phyloP scores from a whole-genome alignment of 2,113 vertebrate genomes.

The Loxodonta africana region DNA sequence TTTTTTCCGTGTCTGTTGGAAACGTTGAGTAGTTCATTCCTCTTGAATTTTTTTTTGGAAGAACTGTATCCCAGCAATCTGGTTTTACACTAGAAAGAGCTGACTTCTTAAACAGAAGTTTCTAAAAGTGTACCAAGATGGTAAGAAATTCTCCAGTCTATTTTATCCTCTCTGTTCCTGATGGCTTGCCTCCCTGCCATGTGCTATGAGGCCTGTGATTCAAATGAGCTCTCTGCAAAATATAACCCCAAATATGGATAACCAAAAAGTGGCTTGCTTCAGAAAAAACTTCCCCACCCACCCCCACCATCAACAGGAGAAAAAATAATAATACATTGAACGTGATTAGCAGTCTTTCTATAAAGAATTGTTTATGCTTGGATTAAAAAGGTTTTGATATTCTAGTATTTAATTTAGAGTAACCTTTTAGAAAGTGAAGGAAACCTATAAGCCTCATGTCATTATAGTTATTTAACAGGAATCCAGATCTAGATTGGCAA shows the following conservation, averaged over 20 bases:
- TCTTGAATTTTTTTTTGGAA: conserved; percentile 3
- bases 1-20: background rate
- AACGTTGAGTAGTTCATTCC: background rate
- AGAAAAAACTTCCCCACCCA: conserved; percentile 10
- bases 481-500: conserved; percentile 48
- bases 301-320: background rate
- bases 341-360: background rate
- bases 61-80: conserved; percentile 6
- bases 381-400: conserved; percentile 11
- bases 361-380: background rate
- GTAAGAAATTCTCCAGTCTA: conserved; percentile 63
- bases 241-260: background rate
- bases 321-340: background rate
- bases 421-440: background rate
- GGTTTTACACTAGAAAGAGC: conserved; percentile 65
- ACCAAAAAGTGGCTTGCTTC: conserved; percentile 63
- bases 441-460: background rate
- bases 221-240: conserved; percentile 67
- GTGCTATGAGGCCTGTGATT: conserved; percentile 59
- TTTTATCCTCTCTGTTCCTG: conserved; percentile 71
- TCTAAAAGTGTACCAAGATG: conserved; percentile 70
- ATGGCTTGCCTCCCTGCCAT: conserved; percentile 71
- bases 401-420: conserved; percentile 15
- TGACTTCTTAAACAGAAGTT: conserved; percentile 67
- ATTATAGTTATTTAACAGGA: conserved; percentile 16